A percentile compares a stretch with the other conserved stretches of the same genome.
phyloP scores from a whole-genome alignment of 2,797 vertebrate species.

The Helostoma temminkii region DNA sequence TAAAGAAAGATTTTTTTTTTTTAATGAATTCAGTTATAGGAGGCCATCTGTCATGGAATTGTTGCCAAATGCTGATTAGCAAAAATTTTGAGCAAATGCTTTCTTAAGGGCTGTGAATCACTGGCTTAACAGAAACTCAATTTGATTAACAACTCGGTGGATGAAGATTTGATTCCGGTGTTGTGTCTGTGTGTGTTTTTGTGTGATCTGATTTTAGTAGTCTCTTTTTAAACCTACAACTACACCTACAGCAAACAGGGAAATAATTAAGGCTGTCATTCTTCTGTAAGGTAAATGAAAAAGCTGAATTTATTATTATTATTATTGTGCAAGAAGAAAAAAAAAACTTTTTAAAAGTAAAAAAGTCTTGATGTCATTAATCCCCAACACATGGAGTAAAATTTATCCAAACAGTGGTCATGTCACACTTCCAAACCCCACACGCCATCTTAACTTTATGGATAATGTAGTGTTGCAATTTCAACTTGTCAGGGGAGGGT shows the following conservation, averaged over 20 bases:
- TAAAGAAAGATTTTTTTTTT: constrained; percentile 23
- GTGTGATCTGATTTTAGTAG: background rate
- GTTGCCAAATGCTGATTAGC: constrained; percentile 42
- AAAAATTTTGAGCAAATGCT: constrained; percentile 39
- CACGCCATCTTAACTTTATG: background rate
- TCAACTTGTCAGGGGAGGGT: constrained; percentile 21
- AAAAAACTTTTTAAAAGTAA: background rate
- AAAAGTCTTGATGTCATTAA: no score
- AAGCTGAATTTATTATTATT: no score
- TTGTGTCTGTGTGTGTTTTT: background rate
- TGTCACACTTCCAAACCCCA: background rate
- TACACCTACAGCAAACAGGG: background rate
- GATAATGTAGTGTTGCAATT: constrained; percentile 11
- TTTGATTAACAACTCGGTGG: constrained; percentile 27
- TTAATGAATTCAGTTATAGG: constrained; percentile 15
- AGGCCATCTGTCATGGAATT: constrained; percentile 31
- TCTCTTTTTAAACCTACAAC: background rate
- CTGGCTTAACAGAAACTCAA: constrained; percentile 13
- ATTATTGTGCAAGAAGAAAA: no score
- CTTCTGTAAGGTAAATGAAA: background rate
- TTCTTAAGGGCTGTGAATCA: constrained; percentile 31
- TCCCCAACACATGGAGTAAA: no score
- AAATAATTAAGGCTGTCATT: background rate
- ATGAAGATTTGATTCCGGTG: constrained; percentile 10
- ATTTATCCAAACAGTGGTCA: background rate